Conservation (phyloP, 2,797 vertebrate genomes). For the Pachyuromys duprasi region DNA sequence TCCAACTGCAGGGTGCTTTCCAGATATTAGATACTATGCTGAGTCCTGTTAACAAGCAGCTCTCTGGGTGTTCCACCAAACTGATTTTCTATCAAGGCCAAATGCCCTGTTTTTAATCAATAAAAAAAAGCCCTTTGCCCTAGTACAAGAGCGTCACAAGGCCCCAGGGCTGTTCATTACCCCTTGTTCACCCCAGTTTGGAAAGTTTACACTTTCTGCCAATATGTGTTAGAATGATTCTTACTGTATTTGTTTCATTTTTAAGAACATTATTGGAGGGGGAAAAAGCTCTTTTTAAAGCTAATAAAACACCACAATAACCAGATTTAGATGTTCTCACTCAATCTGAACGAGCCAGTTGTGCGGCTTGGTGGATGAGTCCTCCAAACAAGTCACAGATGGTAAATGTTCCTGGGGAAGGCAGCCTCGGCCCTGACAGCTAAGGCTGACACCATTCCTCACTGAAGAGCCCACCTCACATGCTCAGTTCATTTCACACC, state of each 20-base stretch:
- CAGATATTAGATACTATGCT: not conserved
- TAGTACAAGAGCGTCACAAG: not conserved
- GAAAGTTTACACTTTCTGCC: slow-evolving; percentile 24
- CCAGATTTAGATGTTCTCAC: slow-evolving; percentile 59
- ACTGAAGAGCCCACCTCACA: not conserved
- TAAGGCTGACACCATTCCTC: not conserved
- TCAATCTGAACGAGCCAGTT: slow-evolving; percentile 63
- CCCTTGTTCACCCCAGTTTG: not conserved
- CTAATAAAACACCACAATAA: slow-evolving; percentile 62
- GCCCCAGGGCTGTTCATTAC: not conserved
- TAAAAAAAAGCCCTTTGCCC: not conserved
- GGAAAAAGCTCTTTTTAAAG: slow-evolving; percentile 47
- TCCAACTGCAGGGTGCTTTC: not conserved
- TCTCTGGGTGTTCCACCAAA: not conserved
- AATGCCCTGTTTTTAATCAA: not conserved
- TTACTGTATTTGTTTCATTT: slow-evolving; percentile 55
- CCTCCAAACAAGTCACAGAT: slow-evolving; percentile 55
- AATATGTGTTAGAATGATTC: not conserved
- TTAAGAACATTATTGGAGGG: slow-evolving; percentile 55
- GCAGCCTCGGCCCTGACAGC: slow-evolving; percentile 1
- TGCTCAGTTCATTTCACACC: not conserved
- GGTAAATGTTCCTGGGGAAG: not conserved
- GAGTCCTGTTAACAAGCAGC: not conserved
- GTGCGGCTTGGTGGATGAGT: not conserved
- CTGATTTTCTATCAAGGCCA: not conserved